phyloP scores from a whole-genome alignment of 2,797 vertebrate genomes.

The Macropus fuliginosus region DNA sequence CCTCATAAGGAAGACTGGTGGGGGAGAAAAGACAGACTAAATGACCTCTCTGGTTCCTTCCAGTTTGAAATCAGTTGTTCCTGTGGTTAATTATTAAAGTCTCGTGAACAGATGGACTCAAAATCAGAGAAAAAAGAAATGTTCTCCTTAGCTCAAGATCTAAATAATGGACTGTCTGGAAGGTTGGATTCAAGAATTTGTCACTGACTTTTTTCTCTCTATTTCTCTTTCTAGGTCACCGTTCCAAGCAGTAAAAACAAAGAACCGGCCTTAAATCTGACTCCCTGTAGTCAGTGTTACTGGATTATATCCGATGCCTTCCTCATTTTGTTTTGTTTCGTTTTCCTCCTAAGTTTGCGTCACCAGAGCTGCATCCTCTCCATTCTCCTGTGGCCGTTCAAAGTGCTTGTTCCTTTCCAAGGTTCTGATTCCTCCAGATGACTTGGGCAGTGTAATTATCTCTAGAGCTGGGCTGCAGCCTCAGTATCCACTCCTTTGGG shows the following conservation, averaged over 20 bases:
- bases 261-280: slow-evolving; percentile 80
- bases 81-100: not conserved
- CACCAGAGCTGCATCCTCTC: slow-evolving; percentile 67
- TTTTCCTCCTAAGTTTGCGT: slow-evolving; percentile 55
- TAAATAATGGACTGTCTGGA: slow-evolving; percentile 5
- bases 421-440: slow-evolving; percentile 69
- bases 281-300: slow-evolving; percentile 81
- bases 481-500: slow-evolving; percentile 27
- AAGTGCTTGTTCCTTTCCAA: slow-evolving; percentile 64
- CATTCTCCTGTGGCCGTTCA: slow-evolving; percentile 68
- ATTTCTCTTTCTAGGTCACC: slow-evolving; percentile 89
- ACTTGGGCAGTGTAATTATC: slow-evolving; percentile 77
- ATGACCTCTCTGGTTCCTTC: not conserved
- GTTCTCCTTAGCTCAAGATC: not conserved
- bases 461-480: slow-evolving; percentile 63
- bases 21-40: not conserved
- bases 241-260: slow-evolving; percentile 91
- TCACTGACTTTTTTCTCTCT: slow-evolving; percentile 58
- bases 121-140: not conserved
- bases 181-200: slow-evolving; percentile 15
- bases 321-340: not conserved
- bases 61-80: not conserved
- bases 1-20: not conserved
- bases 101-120: not conserved
- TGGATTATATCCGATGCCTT: slow-evolving; percentile 79